Evolutionary conservation across 2,113 vertebrate genomes (phyloP), one percentile per base, ranked within the genome.

Genomic region (Psittacula cyanocephala): DNA sequence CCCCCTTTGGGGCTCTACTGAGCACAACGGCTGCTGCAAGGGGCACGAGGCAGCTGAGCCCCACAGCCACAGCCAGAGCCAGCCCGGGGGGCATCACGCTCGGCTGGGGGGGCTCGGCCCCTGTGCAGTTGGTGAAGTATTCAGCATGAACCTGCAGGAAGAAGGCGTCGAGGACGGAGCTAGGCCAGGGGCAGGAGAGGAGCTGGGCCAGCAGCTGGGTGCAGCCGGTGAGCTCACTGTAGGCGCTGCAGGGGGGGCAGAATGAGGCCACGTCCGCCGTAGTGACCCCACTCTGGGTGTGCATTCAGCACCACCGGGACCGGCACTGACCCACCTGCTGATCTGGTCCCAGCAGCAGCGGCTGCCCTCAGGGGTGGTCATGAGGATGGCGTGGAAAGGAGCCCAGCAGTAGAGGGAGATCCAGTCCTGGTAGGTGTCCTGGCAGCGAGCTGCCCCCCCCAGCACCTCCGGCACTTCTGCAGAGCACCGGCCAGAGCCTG

Each of bases 271-370:
- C 1, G 1, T 35, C 59, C 64, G 7, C 41, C 2, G 3, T 0
- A 0, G 33, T 1, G 0, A 53, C 24, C 47, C 47, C 1, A 5
- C 64, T 76, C 44, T 0, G 0, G 53, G 29, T 2, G 1, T 3
- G 39, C 16, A 0, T 16, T 27, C 0, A 0, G 74, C 65, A 31
- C 28, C 1, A 1, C 44, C 1, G 1, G 59, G 10, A 25, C 17
- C 35, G 28, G 33, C 6, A 2, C 39, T 1, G 2, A 60, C 90
- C 12, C 33, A 81, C 86, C 91, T 91, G 77, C 86, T 53, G 7
- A 79, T 75, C 25, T 52, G 52, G 39, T 94, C 79, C 90, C 93
- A 96, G 52, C 1, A 6, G 55, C 94, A 96, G 25, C 1, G 3
- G 28, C 35, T 86, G 35, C 70, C 12, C 55, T 82, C 46, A 0